phyloP scores from a whole-genome alignment of 2,888 invertebrate species.

The Augochlorella aurata region DNA sequence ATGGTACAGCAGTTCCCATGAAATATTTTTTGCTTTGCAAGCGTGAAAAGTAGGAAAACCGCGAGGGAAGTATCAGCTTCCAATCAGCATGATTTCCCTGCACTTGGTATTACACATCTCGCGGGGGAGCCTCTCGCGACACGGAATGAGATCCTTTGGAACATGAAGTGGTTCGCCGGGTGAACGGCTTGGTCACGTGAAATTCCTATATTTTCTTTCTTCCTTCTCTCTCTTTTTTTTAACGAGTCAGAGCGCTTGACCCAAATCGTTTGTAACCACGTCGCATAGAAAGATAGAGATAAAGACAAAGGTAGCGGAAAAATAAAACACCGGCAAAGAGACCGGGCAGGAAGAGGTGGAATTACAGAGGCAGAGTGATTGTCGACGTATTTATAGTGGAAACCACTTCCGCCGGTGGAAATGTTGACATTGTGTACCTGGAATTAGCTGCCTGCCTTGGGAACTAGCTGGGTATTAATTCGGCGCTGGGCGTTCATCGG shows the following conservation, averaged over 20 bases:
- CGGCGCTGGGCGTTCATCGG: not conserved
- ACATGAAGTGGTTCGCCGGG: conserved; percentile 42
- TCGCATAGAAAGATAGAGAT: conserved; percentile 37
- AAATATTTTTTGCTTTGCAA: not conserved
- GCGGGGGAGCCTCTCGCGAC: conserved; percentile 18
- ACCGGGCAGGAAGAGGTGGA: conserved; percentile 41
- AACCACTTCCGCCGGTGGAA: conserved; percentile 50
- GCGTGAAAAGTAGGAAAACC: not conserved
- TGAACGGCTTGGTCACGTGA: conserved; percentile 46
- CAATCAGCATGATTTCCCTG: conserved; percentile 4
- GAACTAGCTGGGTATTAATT: conserved; percentile 1
- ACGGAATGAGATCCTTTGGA: conserved; percentile 31
- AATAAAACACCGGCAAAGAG: conserved; percentile 41
- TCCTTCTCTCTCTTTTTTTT: conserved; percentile 15
- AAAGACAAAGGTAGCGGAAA: conserved; percentile 52
- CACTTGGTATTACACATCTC: not conserved
- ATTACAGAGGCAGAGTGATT: conserved; percentile 48
- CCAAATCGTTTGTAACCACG: conserved; percentile 52
- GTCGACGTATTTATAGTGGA: conserved; percentile 47
- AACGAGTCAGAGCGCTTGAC: conserved; percentile 52
- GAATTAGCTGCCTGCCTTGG: conserved; percentile 38
- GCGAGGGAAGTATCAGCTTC: not conserved
- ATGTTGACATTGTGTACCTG: conserved; percentile 40
- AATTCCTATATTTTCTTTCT: conserved; percentile 45
- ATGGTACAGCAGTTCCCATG: not conserved